Conservation (phyloP, 2,113 vertebrate genomes). For the Cavia porcellus region DNA sequence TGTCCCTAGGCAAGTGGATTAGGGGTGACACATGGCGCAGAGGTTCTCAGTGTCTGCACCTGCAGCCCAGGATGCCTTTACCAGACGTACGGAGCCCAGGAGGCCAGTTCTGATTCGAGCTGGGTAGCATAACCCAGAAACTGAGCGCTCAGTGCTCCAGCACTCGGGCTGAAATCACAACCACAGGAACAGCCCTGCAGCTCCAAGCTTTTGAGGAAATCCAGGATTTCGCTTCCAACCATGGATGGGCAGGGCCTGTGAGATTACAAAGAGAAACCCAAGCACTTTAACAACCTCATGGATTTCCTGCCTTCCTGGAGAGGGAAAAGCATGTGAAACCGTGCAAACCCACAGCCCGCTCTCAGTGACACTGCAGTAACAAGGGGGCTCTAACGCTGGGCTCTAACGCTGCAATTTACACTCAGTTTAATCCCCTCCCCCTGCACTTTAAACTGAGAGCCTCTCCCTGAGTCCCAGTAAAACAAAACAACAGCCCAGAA, state of each 20-base stretch:
- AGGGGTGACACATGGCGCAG: background rate
- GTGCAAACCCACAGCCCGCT: background rate
- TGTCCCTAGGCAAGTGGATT: background rate
- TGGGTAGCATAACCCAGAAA: background rate
- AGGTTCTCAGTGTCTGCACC: background rate
- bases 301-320: conserved; percentile 39
- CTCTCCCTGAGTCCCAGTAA: background rate
- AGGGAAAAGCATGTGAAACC: conserved; percentile 55
- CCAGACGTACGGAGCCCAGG: background rate
- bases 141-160: background rate
- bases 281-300: background rate
- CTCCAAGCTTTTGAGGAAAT: conserved; percentile 62
- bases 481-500: background rate
- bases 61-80: background rate
- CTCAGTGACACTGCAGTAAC: background rate
- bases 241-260: conserved; percentile 17
- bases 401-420: background rate
- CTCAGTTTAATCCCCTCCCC: background rate
- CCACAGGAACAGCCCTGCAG: background rate
- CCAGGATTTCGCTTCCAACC: conserved; percentile 62
- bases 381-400: too few relatives aligned
- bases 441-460: background rate
- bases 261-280: conserved; percentile 27
- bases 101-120: background rate
- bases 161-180: background rate